Percentiles rank a stretch among this genome's conserved stretches.
phyloP scores from a whole-genome alignment of 2,113 vertebrate species.

The Pogonocichla stellata region DNA sequence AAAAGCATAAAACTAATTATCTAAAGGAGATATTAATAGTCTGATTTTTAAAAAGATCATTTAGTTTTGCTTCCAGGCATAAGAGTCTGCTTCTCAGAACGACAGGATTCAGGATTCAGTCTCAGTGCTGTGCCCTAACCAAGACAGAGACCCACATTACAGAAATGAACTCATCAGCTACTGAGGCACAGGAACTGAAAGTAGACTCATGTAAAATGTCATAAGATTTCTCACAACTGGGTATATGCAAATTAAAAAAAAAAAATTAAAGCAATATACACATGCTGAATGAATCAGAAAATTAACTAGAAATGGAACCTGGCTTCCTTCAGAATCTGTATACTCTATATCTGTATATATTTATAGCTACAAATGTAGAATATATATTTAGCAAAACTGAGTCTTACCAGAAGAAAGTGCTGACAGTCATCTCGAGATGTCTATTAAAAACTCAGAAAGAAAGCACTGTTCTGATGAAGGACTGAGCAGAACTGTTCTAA shows the following conservation, averaged over 20 bases:
- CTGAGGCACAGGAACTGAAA: background rate
- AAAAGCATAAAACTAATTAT: background rate
- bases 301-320: background rate
- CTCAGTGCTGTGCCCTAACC: background rate
- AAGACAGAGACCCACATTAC: background rate
- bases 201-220: background rate
- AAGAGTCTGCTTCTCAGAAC: background rate
- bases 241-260: background rate
- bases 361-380: background rate
- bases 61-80: background rate
- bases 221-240: background rate
- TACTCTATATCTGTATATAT: background rate
- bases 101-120: background rate
- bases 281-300: background rate
- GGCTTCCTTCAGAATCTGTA: background rate
- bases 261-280: background rate
- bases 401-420: conserved; percentile 29
- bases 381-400: conserved; percentile 35
- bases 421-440: conserved; percentile 21
- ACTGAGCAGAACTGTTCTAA: background rate
- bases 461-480: background rate
- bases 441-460: conserved; percentile 38
- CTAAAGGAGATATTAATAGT: background rate
- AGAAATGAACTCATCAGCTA: background rate
- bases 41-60: background rate